A percentile compares a stretch with the other conserved stretches of the same genome.
Evolutionary conservation across 2,113 vertebrate genomes (phyloP).

Genomic region (Crotalus viridis): DNA sequence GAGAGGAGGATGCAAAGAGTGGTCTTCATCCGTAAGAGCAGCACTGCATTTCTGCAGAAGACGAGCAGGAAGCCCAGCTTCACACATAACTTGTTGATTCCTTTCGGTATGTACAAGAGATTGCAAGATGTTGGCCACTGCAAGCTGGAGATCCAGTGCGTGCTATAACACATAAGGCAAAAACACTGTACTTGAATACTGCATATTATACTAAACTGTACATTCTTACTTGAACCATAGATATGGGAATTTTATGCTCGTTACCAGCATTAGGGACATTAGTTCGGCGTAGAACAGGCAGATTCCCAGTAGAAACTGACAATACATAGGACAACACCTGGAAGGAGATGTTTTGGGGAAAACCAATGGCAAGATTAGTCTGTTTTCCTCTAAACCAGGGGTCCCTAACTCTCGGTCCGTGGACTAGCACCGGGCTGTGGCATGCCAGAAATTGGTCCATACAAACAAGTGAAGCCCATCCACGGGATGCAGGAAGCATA

Average conservation of each 20-base stretch:
- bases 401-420: no score
- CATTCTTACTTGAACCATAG: background rate
- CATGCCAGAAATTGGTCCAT: no score
- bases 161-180: conserved; percentile 71
- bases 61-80: conserved; percentile 87
- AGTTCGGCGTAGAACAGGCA: background rate
- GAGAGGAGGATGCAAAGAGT: conserved; percentile 89
- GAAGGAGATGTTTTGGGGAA: background rate
- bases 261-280: background rate
- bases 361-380: background rate
- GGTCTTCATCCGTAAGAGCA: conserved; percentile 92
- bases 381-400: no score
- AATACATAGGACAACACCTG: background rate
- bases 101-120: conserved; percentile 90
- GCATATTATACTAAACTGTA: background rate
- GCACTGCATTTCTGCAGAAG: conserved; percentile 89
- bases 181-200: background rate
- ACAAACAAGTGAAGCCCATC: no score
- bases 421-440: no score
- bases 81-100: conserved; percentile 96
- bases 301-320: background rate
- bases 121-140: conserved; percentile 92
- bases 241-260: background rate
- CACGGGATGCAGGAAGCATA: no score
- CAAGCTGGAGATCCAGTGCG: conserved; percentile 91